Evolutionary conservation across 2,113 vertebrate species (phyloP), one percentile per base, ranked within the genome.

Genomic region (Nettapus auritus): DNA sequence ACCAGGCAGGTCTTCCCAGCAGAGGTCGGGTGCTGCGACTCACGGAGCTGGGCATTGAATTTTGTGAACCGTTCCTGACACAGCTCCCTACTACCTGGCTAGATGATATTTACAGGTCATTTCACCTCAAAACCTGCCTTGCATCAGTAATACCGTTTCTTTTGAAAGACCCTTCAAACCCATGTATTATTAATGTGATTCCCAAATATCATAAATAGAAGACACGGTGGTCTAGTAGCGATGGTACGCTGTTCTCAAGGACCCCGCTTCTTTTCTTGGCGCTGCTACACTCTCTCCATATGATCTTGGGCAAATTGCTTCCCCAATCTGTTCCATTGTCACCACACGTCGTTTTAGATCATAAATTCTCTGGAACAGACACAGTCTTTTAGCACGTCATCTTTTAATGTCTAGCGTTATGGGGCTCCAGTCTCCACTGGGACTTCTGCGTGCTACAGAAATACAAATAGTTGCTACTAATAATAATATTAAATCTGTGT

Each of bases 361-460:
- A 89, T 96, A 93, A 86, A 19, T 96, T 88, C 89, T 95, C 88
- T 75, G 89, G 85, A 93, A 86, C 94, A 95, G 94, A 84, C 48
- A 2, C 56, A 75, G 90, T 93, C 64, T 81, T 62, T 83, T 88
- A 86, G 79, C 88, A 70, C 1, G 1, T 50, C 4, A 3, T 78
- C 66, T 44, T 94, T 86, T 62, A 83, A 52, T 18, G 3, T 83
- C 82, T 75, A 93, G 80, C 80, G 17, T 81, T 88, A 70, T 38
- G 69, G 74, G 77, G 66, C 73, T 78, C 34, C 0, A 0, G 42
- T 75, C 71, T 88, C 88, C 8, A 4, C 66, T 0, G 5, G n/a
- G 78, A n/a, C 63, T 90, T 86, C 36, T 50, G 53, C 2, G 1
- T 79, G 63, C 71, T 62, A 34, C 48, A 62, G 66, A 92, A 96